Percentiles rank a stretch among this genome's conserved stretches.
Conservation (phyloP, 2,888 invertebrate species). For the Dromius quadrimaculatus region DNA sequence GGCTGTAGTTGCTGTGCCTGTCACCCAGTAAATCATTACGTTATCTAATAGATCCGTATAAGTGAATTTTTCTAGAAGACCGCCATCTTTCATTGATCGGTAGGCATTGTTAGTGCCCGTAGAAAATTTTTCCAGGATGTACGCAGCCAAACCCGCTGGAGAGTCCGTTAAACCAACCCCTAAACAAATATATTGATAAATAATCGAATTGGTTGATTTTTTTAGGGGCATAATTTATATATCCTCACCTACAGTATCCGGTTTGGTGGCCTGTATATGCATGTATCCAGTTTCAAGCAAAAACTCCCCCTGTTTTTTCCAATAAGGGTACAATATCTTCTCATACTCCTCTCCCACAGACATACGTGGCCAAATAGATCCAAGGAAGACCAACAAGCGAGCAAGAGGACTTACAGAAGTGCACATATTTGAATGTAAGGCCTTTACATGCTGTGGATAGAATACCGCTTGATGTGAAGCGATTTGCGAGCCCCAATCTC, state of each 20-base stretch:
- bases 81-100: conserved; percentile 71
- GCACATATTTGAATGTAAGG: conserved; percentile 73
- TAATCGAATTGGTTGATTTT: not conserved
- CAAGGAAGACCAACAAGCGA: conserved; percentile 54
- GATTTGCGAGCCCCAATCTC: conserved; percentile 83
- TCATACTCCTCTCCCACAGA: conserved; percentile 69
- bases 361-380: conserved; percentile 69
- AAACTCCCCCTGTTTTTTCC: conserved; percentile 62
- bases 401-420: not conserved
- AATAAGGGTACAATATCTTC: conserved; percentile 70
- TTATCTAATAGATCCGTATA: conserved; percentile 80
- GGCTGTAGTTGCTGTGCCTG: conserved; percentile 77
- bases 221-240: conserved; percentile 10
- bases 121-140: conserved; percentile 87
- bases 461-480: conserved; percentile 71
- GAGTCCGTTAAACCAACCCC: conserved; percentile 77
- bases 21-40: conserved; percentile 83
- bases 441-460: conserved; percentile 71
- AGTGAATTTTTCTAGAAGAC: conserved; percentile 72
- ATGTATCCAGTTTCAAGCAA: conserved; percentile 71
- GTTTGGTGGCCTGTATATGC: conserved; percentile 85
- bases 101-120: conserved; percentile 73
- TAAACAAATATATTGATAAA: conserved; percentile 60
- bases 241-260: conserved; percentile 82
- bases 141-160: conserved; percentile 85